Base-by-base conservation (phyloP, 2,113 vertebrate species). In the Microcebus jonahi region DNA sequence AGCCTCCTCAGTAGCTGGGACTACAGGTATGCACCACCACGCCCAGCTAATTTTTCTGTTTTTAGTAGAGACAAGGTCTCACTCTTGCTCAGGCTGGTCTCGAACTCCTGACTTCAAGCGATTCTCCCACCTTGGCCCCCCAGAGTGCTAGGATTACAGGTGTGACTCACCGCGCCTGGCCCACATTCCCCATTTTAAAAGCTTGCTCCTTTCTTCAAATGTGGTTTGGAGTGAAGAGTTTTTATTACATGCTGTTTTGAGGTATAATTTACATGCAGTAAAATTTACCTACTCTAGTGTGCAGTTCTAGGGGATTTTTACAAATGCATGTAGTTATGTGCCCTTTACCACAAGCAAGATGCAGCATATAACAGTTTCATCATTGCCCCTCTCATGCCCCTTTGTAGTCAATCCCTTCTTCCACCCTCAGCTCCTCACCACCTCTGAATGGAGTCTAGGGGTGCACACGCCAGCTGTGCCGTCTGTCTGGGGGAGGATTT, bases 141-240 rank as follows among this genome's bases (percentile, higher is more conserved):
- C 25, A 63, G 27, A 29, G 61, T 29, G 61, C 61, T 29, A 29
- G 61, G 61, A 63, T 63, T 63, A 63, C 25, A 63, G 23, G 11
- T 29, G 23, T 29, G 25, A 63, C 27, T 10, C 61, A 63, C 9
- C 27, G 2, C 20, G 7, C 55, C 55, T 2, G 55, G 55, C 61
- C 61, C 61, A 29, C 61, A 67, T 73, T 61, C 27, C 13, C 36
- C 39, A 6, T 86, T 94, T 84, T 71, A 95, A 61, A 89, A 71
- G 89, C 87, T 63, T 86, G 48, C 27, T 76, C 42, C n/a, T 91
- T 96, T 93, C 82, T 94, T 83, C 82, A 80, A 95, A 87, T 45
- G 57, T 86, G 70, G 36, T 68, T 89, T 87, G 68, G 68, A 90
- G 63, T 65, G 68, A 85, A 91, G 21, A 36, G 10, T 79, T 73